Conservation (phyloP, 2,113 vertebrate genomes). For the Phainopepla nitens region DNA sequence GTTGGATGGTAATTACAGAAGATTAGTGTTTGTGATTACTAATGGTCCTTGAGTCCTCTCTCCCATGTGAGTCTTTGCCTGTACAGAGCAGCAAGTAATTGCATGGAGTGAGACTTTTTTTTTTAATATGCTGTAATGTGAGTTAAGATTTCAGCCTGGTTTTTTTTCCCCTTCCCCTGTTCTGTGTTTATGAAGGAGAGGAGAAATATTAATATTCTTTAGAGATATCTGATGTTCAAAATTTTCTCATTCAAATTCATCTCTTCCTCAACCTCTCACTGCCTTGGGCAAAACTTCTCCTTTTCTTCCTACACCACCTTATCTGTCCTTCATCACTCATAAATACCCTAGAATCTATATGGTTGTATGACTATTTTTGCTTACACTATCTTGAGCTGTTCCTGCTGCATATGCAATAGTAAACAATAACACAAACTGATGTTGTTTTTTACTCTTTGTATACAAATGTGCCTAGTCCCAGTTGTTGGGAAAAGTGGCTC, state of each 20-base stretch:
- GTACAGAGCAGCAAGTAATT: neutral
- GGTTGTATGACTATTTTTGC: conserved; percentile 4
- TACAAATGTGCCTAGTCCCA: conserved; percentile 2
- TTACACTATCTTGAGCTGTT: conserved; percentile 20
- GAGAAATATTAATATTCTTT: neutral
- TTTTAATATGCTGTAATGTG: neutral
- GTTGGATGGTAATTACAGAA: conserved; percentile 38
- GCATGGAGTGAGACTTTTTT: neutral
- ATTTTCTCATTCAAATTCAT: neutral
- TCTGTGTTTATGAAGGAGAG: neutral
- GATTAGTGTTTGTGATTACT: conserved; percentile 40
- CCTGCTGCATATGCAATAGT: conserved; percentile 5
- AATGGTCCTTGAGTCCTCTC: neutral
- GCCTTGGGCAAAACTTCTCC: neutral
- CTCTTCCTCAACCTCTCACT: neutral
- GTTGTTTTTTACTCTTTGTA: neutral
- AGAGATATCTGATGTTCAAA: neutral
- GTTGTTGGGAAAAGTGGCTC: neutral
- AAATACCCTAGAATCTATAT: conserved; percentile 23
- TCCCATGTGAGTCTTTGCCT: conserved; percentile 12
- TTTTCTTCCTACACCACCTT: conserved; percentile 1
- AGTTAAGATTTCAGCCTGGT: neutral
- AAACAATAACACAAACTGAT: conserved; percentile 12
- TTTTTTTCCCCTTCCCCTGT: neutral
- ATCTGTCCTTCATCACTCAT: conserved; percentile 23